These are phyloP conservation scores for Oxyruncus cristatus DNA, from an alignment of 2,113 vertebrate genomes.

Conservation along the genomic window DNA sequence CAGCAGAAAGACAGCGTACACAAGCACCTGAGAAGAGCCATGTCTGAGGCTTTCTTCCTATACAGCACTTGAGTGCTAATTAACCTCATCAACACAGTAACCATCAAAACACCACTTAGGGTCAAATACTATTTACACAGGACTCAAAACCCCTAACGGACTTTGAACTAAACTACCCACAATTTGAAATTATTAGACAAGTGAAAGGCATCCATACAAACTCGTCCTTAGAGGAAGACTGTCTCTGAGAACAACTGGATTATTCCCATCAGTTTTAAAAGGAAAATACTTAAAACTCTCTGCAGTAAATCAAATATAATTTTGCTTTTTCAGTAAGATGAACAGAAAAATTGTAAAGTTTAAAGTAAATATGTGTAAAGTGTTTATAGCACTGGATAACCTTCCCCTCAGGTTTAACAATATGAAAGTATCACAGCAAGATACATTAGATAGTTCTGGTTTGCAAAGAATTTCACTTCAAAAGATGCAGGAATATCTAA, in stretches of 20 bases:
- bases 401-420: not conserved
- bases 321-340: not conserved
- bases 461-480: not conserved
- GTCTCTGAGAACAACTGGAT: not conserved
- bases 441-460: not conserved
- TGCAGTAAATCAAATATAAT: not conserved
- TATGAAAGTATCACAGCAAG: not conserved
- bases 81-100: not conserved
- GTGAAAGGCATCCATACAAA: not conserved
- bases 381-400: not conserved
- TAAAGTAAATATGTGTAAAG: not conserved
- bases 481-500: not conserved
- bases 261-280: not conserved
- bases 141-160: not conserved
- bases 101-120: not conserved
- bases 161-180: not conserved
- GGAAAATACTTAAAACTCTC: not conserved
- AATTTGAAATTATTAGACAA: not conserved
- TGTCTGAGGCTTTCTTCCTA: not conserved
- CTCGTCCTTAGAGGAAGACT: not conserved
- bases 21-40: rapidly evolving
- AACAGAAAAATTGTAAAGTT: not conserved
- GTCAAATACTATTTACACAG: not conserved
- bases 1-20: not conserved
- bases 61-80: not conserved